phyloP scores from a whole-genome alignment of 2,113 vertebrate genomes.

The Morone saxatilis region DNA sequence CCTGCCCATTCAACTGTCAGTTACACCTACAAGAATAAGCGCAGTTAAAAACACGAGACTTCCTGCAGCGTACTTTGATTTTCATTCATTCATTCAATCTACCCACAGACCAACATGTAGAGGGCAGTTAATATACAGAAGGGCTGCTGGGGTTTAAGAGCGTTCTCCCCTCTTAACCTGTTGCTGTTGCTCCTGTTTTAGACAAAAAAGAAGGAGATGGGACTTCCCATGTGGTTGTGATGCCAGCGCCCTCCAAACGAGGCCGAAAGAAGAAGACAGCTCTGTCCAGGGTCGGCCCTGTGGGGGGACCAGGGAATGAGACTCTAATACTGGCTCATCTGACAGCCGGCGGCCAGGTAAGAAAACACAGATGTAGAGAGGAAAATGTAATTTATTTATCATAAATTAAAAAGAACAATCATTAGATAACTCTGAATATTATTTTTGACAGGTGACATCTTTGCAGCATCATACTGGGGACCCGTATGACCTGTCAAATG shows the following conservation, averaged over 20 bases:
- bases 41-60: neutral
- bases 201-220: slow-evolving; percentile 93
- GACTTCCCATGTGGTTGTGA: slow-evolving; percentile 86
- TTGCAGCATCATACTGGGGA: slow-evolving; percentile 80
- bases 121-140: neutral
- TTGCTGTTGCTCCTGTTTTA: slow-evolving; percentile 56
- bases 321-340: slow-evolving; percentile 84
- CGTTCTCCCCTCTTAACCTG: neutral
- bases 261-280: slow-evolving; percentile 84
- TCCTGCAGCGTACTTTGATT: neutral
- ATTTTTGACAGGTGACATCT: slow-evolving; percentile 59
- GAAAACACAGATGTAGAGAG: neutral
- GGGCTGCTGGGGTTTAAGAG: neutral
- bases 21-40: neutral
- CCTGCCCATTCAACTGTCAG: neutral
- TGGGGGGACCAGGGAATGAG: slow-evolving; percentile 74
- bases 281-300: slow-evolving; percentile 61
- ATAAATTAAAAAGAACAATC: no score
- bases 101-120: neutral
- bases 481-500: slow-evolving; percentile 82
- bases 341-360: slow-evolving; percentile 81
- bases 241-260: slow-evolving; percentile 83
- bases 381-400: neutral
- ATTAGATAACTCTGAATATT: neutral
- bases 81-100: neutral